A percentile compares a stretch with the other conserved stretches of the same genome.
phyloP scores from a whole-genome alignment of 1,140 invertebrate species.

The Drosophila murphyi region DNA sequence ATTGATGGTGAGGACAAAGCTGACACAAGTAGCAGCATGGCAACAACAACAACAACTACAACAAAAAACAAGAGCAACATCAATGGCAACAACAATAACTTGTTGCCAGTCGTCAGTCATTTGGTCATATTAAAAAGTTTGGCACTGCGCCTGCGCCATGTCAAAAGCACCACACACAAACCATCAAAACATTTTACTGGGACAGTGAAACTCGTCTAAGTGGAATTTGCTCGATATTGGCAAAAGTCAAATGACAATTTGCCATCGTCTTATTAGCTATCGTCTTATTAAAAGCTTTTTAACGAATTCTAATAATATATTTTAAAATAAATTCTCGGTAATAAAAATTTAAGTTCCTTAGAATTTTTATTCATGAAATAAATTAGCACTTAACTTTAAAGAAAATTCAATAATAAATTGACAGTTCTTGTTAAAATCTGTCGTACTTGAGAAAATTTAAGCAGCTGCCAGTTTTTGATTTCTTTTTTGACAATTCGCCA shows the following conservation, averaged over 20 bases:
- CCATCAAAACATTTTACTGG: conserved; percentile 7
- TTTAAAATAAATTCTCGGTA: too few relatives aligned
- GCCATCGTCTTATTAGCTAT: not conserved
- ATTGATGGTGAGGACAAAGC: conserved; percentile 64
- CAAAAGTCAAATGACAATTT: not conserved
- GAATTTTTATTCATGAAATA: not conserved
- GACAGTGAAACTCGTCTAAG: conserved; percentile 29
- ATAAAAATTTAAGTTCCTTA: too few relatives aligned
- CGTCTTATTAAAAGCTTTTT: too few relatives aligned
- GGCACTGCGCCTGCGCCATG: conserved; percentile 60
- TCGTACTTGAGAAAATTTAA: not conserved
- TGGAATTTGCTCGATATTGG: not conserved
- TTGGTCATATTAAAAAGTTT: conserved; percentile 48
- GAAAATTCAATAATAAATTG: not conserved
- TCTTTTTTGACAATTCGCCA: conserved; percentile 17
- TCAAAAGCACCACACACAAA: conserved; percentile 19
- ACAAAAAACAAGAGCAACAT: too few relatives aligned
- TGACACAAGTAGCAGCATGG: conserved; percentile 50
- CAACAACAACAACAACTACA: conserved; percentile 19
- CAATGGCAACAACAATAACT: conserved; percentile 38
- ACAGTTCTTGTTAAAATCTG: conserved; percentile 1
- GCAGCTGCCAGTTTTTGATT: conserved; percentile 11
- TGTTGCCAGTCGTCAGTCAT: conserved; percentile 63
- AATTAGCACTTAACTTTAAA: not conserved
- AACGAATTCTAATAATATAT: too few relatives aligned